Evolutionary conservation across 2,797 vertebrate species (phyloP).

Genomic region (Gobio occitaniae): DNA sequence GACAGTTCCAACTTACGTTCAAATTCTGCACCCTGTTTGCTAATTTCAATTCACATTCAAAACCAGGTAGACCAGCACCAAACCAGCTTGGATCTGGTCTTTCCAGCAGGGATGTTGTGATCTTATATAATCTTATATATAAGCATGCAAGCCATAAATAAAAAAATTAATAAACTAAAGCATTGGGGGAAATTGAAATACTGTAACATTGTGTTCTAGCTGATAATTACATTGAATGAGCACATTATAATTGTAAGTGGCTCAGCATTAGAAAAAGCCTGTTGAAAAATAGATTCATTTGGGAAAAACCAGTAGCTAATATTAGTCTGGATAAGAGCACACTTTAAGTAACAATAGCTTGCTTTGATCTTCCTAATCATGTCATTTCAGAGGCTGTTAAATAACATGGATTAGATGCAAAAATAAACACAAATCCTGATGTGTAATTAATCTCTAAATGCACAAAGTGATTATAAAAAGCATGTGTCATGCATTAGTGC

Average conservation of each 20-base stretch:
- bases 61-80: not conserved
- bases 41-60: not conserved
- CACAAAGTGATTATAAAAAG: conserved; percentile 24
- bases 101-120: not conserved
- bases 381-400: conserved; percentile 41
- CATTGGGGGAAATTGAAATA: conserved; percentile 29
- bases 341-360: conserved; percentile 34
- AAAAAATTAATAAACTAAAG: not conserved
- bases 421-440: conserved; percentile 54
- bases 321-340: conserved; percentile 30
- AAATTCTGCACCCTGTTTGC: not conserved
- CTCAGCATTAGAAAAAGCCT: conserved; percentile 18
- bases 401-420: conserved; percentile 51
- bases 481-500: conserved; percentile 18
- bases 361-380: conserved; percentile 55
- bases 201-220: conserved; percentile 20
- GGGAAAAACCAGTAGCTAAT: conserved; percentile 20
- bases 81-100: not conserved
- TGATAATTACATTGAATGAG: conserved; percentile 30
- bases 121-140: not conserved
- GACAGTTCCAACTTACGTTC: not conserved
- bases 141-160: not conserved
- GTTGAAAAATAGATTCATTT: conserved; percentile 21
- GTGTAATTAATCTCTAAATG: conserved; percentile 47
- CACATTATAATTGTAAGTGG: conserved; percentile 23